Conservation (phyloP, 2,113 vertebrate genomes). For the Sakesphorus luctuosus region DNA sequence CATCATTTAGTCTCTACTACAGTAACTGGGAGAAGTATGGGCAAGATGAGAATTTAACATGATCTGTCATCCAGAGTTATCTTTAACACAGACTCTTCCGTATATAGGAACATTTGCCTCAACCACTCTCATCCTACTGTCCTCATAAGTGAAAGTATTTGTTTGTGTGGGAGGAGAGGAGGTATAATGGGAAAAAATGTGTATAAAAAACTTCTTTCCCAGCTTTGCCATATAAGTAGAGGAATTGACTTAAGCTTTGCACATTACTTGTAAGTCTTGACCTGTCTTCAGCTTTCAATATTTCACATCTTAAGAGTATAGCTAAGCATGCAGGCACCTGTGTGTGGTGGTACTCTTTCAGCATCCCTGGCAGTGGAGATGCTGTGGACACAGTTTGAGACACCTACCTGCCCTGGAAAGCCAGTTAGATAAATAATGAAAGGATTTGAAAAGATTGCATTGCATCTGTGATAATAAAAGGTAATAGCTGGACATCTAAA, state of each 20-base stretch:
- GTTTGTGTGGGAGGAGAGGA: not conserved
- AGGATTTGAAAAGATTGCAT: not conserved
- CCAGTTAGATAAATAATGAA: not conserved
- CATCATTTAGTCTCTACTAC: not conserved
- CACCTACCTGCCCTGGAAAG: not conserved
- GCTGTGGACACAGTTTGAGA: not conserved
- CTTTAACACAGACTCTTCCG: slow-evolving; percentile 48
- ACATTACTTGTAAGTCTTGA: not conserved
- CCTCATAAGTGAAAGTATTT: not conserved
- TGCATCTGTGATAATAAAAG: not conserved
- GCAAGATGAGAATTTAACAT: slow-evolving; percentile 27
- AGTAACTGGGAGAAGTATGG: slow-evolving; percentile 1
- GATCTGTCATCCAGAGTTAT: slow-evolving; percentile 15
- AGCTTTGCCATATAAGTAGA: slow-evolving; percentile 43
- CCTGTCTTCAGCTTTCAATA: not conserved
- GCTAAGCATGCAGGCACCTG: not conserved
- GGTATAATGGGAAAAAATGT: slow-evolving; percentile 12
- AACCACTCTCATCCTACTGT: not conserved
- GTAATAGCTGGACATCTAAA: not conserved
- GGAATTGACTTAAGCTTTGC: not conserved
- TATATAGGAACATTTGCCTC: slow-evolving; percentile 38
- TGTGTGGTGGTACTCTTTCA: not conserved
- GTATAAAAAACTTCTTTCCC: not conserved
- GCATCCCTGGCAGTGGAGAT: not conserved
- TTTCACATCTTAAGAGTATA: not conserved